Conservation (phyloP, 2,113 vertebrate species). For the Corynorhinus townsendii region DNA sequence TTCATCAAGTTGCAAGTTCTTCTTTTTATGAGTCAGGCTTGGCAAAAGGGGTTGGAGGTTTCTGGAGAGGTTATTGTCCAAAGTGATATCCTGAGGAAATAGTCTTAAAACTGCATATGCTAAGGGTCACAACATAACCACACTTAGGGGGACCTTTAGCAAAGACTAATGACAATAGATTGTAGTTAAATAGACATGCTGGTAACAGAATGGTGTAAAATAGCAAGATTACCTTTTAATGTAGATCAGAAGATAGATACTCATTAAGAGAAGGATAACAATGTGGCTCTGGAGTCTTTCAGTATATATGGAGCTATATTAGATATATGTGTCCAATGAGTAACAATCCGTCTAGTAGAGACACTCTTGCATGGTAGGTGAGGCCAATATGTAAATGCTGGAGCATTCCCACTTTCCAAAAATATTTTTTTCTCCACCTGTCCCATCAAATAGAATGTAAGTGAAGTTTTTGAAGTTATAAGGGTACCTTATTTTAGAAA, state of each 20-base stretch:
- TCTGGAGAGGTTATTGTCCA: slow-evolving; percentile 47
- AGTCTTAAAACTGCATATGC: slow-evolving; percentile 53
- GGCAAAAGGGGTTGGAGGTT: slow-evolving; percentile 31
- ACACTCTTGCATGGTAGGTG: neutral
- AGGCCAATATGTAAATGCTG: neutral
- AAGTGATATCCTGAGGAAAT: slow-evolving; percentile 61
- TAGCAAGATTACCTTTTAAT: slow-evolving; percentile 5
- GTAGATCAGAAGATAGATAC: neutral
- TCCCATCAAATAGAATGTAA: neutral
- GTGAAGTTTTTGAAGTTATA: neutral
- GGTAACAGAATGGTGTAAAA: slow-evolving; percentile 46
- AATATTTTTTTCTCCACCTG: neutral
- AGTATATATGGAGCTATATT: neutral
- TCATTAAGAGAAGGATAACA: neutral
- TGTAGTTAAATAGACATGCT: slow-evolving; percentile 57
- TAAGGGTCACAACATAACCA: slow-evolving; percentile 59
- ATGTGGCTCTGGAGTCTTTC: neutral
- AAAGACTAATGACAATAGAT: slow-evolving; percentile 52
- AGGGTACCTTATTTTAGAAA: neutral
- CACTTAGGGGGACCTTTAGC: slow-evolving; percentile 59
- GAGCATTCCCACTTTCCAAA: neutral
- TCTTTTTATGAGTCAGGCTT: slow-evolving; percentile 39
- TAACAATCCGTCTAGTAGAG: neutral
- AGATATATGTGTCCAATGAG: neutral
- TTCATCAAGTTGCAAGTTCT: slow-evolving; percentile 16